These are phyloP conservation scores for Zhuqinia jingwanae DNA, from an alignment of 2,888 invertebrate species.

Conservation along the genomic window DNA sequence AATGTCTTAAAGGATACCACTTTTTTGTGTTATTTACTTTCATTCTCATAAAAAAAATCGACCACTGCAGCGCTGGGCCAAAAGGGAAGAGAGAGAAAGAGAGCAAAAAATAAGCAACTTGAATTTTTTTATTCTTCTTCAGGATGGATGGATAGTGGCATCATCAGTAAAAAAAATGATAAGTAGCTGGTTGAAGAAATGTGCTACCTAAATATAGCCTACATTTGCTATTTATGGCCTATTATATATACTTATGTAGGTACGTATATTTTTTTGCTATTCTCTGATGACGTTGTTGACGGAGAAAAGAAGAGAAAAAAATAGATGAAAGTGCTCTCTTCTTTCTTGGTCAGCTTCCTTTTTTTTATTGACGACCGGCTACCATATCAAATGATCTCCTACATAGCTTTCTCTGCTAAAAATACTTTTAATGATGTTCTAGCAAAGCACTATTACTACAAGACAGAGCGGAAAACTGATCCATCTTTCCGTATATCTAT, in stretches of 20 bases:
- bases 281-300: constrained; percentile 22
- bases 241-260: background rate
- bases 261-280: background rate
- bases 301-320: background rate
- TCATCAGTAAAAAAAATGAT: constrained; percentile 14
- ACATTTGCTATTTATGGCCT: background rate
- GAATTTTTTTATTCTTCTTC: too few species aligned
- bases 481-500: constrained; percentile 13
- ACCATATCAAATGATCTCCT: constrained; percentile 13
- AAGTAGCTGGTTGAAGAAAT: background rate
- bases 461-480: background rate
- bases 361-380: background rate
- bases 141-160: background rate
- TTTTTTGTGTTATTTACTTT: constrained; percentile 36
- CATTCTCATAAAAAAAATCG: background rate
- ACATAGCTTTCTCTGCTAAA: background rate
- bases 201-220: constrained; percentile 5
- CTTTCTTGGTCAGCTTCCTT: constrained; percentile 16
- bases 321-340: constrained; percentile 48
- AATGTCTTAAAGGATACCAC: constrained; percentile 35
- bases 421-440: background rate
- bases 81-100: background rate
- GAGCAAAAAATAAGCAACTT: constrained; percentile 3
- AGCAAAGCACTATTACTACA: background rate
- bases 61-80: background rate